These are phyloP conservation scores for Prosapia bicincta DNA, from an alignment of 2,888 invertebrate species.

Conservation along the genomic window DNA sequence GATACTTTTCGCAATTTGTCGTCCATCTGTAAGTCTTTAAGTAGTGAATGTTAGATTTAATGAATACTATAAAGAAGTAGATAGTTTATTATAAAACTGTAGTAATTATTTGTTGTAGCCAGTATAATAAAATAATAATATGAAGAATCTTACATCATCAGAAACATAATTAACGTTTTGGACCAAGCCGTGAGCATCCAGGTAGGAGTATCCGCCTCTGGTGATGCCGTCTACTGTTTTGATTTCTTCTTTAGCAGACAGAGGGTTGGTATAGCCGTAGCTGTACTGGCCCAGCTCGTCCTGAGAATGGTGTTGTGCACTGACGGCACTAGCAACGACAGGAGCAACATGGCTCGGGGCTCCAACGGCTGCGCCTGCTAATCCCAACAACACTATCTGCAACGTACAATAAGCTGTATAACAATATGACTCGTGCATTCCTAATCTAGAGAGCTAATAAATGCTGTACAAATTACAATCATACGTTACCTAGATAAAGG, in stretches of 20 bases:
- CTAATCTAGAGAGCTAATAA: too few relatives aligned
- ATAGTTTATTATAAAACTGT: too few relatives aligned
- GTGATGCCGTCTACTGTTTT: conserved; percentile 47
- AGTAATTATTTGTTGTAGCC: too few relatives aligned
- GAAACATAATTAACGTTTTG: conserved; percentile 48
- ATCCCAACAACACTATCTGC: neutral
- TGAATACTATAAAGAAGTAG: too few relatives aligned
- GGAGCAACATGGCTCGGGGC: conserved; percentile 32
- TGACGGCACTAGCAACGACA: conserved; percentile 45
- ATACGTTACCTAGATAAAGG: too few relatives aligned
- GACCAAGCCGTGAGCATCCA: conserved; percentile 47
- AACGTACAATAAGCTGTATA: neutral
- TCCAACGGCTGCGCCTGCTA: neutral
- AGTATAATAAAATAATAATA: too few relatives aligned
- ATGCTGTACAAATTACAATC: too few relatives aligned
- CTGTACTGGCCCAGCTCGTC: conserved; percentile 49
- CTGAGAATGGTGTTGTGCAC: conserved; percentile 41
- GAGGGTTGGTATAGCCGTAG: conserved; percentile 45
- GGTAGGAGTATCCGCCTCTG: conserved; percentile 49
- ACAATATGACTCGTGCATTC: neutral
- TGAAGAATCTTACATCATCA: conserved; percentile 42
- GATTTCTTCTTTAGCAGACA: conserved; percentile 44
- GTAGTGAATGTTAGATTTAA: too few relatives aligned
- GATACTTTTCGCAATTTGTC: too few relatives aligned
- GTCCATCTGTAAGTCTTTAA: too few relatives aligned